Evolutionary conservation across 2,113 vertebrate species (phyloP).

Genomic region (Gulo gulo): DNA sequence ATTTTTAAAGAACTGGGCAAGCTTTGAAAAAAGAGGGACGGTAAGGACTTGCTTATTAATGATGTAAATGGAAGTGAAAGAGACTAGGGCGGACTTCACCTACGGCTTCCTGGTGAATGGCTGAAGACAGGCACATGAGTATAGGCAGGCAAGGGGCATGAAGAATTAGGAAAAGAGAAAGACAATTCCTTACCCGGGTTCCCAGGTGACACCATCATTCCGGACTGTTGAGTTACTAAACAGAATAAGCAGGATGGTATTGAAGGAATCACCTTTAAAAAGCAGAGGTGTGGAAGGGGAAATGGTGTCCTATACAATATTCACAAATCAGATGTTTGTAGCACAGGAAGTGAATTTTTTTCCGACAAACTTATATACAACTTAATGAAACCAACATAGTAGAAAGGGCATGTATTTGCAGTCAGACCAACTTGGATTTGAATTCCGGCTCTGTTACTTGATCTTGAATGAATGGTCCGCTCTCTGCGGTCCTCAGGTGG

Average conservation of each 20-base stretch:
- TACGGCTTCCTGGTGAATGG: background rate
- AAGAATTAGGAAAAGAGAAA: background rate
- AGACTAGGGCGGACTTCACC: background rate
- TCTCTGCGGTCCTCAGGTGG: background rate
- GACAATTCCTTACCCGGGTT: background rate
- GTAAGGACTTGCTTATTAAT: background rate
- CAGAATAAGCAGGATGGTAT: background rate
- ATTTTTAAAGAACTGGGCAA: background rate
- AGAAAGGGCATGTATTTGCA: background rate
- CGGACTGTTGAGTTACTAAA: background rate
- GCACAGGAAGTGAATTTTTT: background rate
- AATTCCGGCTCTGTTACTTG: background rate
- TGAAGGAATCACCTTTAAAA: background rate
- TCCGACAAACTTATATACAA: background rate
- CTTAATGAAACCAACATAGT: background rate
- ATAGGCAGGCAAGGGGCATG: background rate
- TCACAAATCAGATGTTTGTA: background rate
- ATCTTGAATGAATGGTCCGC: background rate
- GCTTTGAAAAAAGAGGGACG: background rate
- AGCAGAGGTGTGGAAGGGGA: background rate
- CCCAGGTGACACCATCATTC: background rate
- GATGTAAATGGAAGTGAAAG: background rate
- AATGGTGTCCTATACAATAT: background rate
- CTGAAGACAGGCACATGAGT: fast-evolving
- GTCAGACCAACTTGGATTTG: background rate